Percentiles rank a stretch among this genome's conserved stretches.
These are phyloP conservation scores for Abramis brama DNA, from an alignment of 2,113 vertebrate species.

Conservation along the genomic window DNA sequence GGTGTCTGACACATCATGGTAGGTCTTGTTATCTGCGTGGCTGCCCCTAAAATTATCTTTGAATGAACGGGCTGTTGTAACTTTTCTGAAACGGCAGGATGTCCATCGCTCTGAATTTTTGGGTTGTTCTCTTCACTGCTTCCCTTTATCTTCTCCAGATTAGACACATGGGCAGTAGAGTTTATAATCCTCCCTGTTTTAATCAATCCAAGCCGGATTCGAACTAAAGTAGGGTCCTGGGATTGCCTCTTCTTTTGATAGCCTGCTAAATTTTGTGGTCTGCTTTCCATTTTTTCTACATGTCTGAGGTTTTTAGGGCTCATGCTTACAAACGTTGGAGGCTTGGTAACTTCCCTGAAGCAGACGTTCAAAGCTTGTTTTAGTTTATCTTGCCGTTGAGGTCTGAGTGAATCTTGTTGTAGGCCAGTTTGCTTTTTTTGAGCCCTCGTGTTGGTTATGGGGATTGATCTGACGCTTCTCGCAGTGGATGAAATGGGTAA, in stretches of 20 bases:
- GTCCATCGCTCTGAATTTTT: slow-evolving; percentile 38
- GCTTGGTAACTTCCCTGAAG: not conserved
- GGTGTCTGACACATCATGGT: slow-evolving; percentile 30
- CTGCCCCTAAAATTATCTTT: slow-evolving; percentile 30
- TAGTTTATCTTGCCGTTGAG: slow-evolving; percentile 52
- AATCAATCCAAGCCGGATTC: slow-evolving; percentile 55
- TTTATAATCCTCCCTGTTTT: slow-evolving; percentile 59
- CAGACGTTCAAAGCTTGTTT: slow-evolving; percentile 35
- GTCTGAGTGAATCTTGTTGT: slow-evolving; percentile 31
- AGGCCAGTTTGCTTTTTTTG: slow-evolving; percentile 19
- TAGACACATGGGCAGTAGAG: slow-evolving; percentile 39
- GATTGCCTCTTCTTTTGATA: slow-evolving; percentile 40
- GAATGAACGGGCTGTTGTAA: slow-evolving; percentile 37
- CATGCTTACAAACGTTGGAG: slow-evolving; percentile 27
- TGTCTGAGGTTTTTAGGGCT: slow-evolving; percentile 41
- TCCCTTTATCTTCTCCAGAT: slow-evolving; percentile 47
- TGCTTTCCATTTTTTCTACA: slow-evolving; percentile 30
- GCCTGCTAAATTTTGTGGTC: slow-evolving; percentile 28
- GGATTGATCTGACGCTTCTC: slow-evolving; percentile 60
- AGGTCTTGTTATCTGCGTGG: slow-evolving; percentile 16
- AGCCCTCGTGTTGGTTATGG: slow-evolving; percentile 60
- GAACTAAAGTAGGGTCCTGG: slow-evolving; percentile 48
- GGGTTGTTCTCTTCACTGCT: slow-evolving; percentile 40
- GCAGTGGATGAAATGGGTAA: slow-evolving; percentile 60
- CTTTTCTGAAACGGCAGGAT: slow-evolving; percentile 34